Percentiles rank a stretch among this genome's conserved stretches.
phyloP scores from a whole-genome alignment of 2,113 vertebrate species.

The Ictalurus furcatus region DNA sequence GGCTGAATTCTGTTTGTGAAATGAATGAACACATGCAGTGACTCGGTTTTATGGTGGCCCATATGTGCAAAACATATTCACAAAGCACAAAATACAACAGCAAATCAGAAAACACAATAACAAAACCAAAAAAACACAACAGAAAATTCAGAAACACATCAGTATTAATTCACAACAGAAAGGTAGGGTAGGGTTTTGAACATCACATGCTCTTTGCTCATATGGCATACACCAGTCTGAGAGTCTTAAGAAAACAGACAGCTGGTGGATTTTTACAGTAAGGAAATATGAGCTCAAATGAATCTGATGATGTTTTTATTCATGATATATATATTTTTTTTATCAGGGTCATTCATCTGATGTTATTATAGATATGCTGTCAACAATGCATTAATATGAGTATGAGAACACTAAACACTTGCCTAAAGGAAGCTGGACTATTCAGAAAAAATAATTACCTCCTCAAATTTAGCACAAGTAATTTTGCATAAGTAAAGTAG shows the following conservation, averaged over 20 bases:
- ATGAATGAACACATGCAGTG: not conserved
- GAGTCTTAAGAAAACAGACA: not conserved
- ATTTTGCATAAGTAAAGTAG: not conserved
- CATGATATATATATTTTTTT: not conserved
- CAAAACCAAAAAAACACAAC: not conserved
- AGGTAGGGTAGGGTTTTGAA: not conserved
- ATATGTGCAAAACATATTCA: not conserved
- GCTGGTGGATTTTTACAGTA: not conserved
- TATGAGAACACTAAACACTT: not conserved
- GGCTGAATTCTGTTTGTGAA: not conserved
- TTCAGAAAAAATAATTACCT: not conserved
- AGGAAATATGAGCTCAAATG: not conserved
- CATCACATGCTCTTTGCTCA: not conserved
- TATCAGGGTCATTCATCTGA: not conserved
- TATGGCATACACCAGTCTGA: not conserved
- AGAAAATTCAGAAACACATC: not conserved
- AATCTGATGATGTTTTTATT: not conserved
- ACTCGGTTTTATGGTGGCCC: not conserved
- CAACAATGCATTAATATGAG: not conserved
- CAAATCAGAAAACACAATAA: not conserved
- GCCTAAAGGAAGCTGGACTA: not conserved
- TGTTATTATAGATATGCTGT: not conserved
- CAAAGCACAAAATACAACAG: not conserved
- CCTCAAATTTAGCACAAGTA: not conserved
- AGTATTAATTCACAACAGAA: not conserved